Conservation (phyloP, 2,797 vertebrate species). For the Coendou prehensilis region DNA sequence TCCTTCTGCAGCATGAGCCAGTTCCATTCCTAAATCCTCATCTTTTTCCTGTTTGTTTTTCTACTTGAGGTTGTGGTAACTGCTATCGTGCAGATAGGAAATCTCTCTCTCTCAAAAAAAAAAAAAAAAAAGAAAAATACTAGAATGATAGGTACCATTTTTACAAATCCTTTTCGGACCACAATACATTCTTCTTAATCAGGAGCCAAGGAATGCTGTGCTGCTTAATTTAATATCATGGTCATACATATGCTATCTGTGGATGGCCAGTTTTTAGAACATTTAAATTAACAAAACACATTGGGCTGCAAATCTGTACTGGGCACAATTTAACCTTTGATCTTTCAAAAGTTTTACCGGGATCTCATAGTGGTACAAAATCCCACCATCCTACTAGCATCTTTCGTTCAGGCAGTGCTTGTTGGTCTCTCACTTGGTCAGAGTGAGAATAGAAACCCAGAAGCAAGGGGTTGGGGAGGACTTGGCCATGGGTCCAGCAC, state of each 20-base stretch:
- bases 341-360: not conserved
- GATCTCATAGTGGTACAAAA: not conserved
- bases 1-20: not conserved
- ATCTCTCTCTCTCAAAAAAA: not conserved
- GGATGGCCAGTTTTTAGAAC: slow-evolving; percentile 41
- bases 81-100: slow-evolving; percentile 44
- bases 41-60: not conserved
- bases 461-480: not conserved
- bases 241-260: slow-evolving; percentile 31
- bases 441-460: not conserved
- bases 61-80: slow-evolving; percentile 34
- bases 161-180: slow-evolving; percentile 57
- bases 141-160: slow-evolving; percentile 51
- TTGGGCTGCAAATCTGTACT: not conserved
- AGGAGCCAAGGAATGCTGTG: not conserved
- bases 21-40: not conserved
- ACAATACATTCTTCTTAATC: slow-evolving; percentile 41
- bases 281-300: slow-evolving; percentile 64
- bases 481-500: not conserved
- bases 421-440: not conserved
- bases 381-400: not conserved
- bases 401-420: not conserved
- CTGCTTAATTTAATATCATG: slow-evolving; percentile 68
- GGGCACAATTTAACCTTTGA: slow-evolving; percentile 21
- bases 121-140: not conserved